Percentiles rank a stretch among this genome's conserved stretches.
phyloP scores from a whole-genome alignment of 2,113 vertebrate species.

The Colossoma macropomum region DNA sequence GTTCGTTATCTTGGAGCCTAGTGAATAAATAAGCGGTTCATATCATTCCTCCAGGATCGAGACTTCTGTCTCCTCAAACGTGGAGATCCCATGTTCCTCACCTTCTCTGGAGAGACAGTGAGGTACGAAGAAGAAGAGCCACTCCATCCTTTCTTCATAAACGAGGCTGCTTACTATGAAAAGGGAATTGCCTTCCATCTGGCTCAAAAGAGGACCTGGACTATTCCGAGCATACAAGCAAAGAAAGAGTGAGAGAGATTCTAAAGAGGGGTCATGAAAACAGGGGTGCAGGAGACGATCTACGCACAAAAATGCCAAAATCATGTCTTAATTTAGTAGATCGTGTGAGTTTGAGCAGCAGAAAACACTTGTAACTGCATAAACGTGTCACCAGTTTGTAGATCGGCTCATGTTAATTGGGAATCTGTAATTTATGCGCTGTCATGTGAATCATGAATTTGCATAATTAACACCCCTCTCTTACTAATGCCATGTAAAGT shows the following conservation, averaged over 20 bases:
- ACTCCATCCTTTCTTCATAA: conserved; percentile 76
- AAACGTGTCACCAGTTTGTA: too few relatives aligned
- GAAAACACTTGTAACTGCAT: too few relatives aligned
- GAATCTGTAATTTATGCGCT: too few relatives aligned
- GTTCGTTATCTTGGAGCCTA: not conserved
- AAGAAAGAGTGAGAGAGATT: conserved; percentile 52
- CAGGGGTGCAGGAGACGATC: not conserved
- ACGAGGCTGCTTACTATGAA: conserved; percentile 81
- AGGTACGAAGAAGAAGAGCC: conserved; percentile 65
- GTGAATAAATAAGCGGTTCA: not conserved
- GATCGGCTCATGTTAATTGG: too few relatives aligned
- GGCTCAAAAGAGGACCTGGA: conserved; percentile 57
- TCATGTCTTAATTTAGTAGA: too few relatives aligned
- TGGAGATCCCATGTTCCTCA: conserved; percentile 74
- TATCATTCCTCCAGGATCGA: conserved; percentile 67
- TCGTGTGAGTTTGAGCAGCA: too few relatives aligned
- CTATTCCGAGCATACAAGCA: conserved; percentile 65
- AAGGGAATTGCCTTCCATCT: conserved; percentile 76
- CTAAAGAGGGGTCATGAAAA: not conserved
- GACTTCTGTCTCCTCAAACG: conserved; percentile 73
- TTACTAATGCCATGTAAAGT: too few relatives aligned
- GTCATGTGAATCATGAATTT: too few relatives aligned
- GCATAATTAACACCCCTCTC: too few relatives aligned
- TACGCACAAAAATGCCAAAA: not conserved
- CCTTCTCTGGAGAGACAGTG: conserved; percentile 71